Evolutionary conservation across 2,113 vertebrate species (phyloP), one percentile per base, ranked within the genome.

Genomic region (Calypte anna): DNA sequence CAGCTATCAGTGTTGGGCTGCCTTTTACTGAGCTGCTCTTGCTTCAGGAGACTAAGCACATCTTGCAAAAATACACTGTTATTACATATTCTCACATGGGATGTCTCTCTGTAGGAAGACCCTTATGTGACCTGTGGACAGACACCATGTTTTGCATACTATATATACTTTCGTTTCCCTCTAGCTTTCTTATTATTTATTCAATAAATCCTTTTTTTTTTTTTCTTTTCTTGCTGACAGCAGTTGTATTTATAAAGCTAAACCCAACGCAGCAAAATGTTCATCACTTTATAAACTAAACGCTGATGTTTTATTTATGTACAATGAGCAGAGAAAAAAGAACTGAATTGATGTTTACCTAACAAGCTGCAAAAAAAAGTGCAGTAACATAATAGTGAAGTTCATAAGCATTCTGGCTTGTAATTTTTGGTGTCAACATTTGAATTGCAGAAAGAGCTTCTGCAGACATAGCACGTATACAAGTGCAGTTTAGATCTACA

Each of bases 401-500:
- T 98, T 98, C 98, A 97, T 97, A 94, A 96, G 97, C 97, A 97
- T 97, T 98, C 98, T 96, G 97, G 97, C 97, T 98, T 97, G 97
- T 98, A 98, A 98, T 98, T 98, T 98, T 97, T 97, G 98, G 96
- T 98, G 98, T 99, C 98, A 98, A 98, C 98, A 98, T 99, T 98
- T 98, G 97, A 99, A 98, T 98, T 98, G 98, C 98, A 98, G 98
- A 98, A 97, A 98, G 98, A 98, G 97, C 98, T 98, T 97, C 98
- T 98, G 98, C 97, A 98, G 98, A 98, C 98, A 97, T 95, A 93
- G 98, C 98, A 97, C 97, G 97, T 96, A 98, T 97, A 97, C 98
- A 98, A 98, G 98, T 96, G 98, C 95, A 96, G 98, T 98, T 98
- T 97, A 98, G 98, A 98, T 98, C 98, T 98, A 98, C 98, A 98